Base-by-base conservation (phyloP, 2,797 vertebrate genomes). In the Prionace glauca region DNA sequence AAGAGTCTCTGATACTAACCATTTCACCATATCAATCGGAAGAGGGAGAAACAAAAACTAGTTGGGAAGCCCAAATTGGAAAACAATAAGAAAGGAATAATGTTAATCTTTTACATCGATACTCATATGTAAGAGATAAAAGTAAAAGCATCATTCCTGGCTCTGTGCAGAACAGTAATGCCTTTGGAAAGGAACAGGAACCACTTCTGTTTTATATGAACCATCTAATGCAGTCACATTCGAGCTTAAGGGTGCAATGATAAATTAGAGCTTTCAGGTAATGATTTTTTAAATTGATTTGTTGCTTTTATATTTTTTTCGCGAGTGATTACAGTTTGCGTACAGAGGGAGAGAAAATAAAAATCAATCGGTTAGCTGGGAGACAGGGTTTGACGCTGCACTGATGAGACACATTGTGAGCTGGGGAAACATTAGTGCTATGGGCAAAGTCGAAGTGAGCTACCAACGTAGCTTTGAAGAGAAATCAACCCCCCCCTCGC, bases 271-370 rank as follows among this genome's bases (percentile, higher is more conserved):
- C 69, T 50, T 50, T 94, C 93, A 74, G 69, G 69, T 94, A 94
- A 94, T 74, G 93, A 94, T 94, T 94, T 94, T 62, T 90, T 72
- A 50, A 94, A 94, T 94, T 94, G 93, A 94, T 94, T 94, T 74
- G 69, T 29, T 74, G 69, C 69, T 45, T 71, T 94, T 72, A 36
- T 32, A 62, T 65, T 94, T 92, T 92, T 94, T 94, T 94, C 45
- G 90, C 41, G 67, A 92, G 69, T 94, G 93, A 94, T 94, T 94
- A 94, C 16, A 94, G 93, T 94, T 94, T 74, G 36, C 32, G 24
- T 50, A 74, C 22, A 71, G 92, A 72, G 69, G 93, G 71, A n/a
- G 65, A 50, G 69, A 50, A 84, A 11, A 22, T 3, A 67, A 74
- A 74, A 72, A 74, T 94, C 93, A 94, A 94, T 94, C 29, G 24